A percentile compares a stretch with the other conserved stretches of the same genome.
phyloP scores from a whole-genome alignment of 2,113 vertebrate genomes.

The Theristicus caerulescens region DNA sequence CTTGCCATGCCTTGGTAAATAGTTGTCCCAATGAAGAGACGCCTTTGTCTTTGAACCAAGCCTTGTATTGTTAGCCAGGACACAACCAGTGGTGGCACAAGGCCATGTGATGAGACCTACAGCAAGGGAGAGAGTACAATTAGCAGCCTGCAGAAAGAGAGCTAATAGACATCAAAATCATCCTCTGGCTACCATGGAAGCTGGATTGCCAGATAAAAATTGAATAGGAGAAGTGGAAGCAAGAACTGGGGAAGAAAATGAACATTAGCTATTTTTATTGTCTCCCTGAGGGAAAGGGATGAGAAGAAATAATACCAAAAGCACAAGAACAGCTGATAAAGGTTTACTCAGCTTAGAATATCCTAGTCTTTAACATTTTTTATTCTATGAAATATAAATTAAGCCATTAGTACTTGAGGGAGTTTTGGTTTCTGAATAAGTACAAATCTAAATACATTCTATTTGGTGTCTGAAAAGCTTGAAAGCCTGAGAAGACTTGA shows the following conservation, averaged over 20 bases:
- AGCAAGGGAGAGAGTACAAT: background rate
- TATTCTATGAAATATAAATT: slow-evolving; percentile 28
- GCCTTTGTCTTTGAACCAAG: background rate
- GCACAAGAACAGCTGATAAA: slow-evolving; percentile 24
- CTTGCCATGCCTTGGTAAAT: background rate
- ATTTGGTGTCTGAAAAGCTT: background rate
- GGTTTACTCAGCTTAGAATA: slow-evolving; percentile 41
- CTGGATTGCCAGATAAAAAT: background rate
- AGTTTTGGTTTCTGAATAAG: background rate
- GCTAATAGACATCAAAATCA: background rate
- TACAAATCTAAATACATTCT: background rate
- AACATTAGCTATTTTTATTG: slow-evolving; percentile 19
- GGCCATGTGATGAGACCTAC: background rate
- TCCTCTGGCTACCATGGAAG: background rate
- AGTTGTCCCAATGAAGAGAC: background rate
- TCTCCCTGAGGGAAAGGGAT: background rate
- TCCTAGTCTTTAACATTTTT: background rate
- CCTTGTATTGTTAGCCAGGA: background rate
- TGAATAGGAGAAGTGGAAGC: background rate
- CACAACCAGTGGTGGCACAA: background rate
- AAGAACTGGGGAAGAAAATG: background rate
- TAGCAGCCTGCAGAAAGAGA: background rate
- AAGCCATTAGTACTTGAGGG: background rate
- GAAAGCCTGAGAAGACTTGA: background rate
- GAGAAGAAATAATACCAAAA: slow-evolving; percentile 31